These are phyloP conservation scores for Cacoxenus indagator DNA, from an alignment of 2,888 invertebrate genomes.

Conservation along the genomic window DNA sequence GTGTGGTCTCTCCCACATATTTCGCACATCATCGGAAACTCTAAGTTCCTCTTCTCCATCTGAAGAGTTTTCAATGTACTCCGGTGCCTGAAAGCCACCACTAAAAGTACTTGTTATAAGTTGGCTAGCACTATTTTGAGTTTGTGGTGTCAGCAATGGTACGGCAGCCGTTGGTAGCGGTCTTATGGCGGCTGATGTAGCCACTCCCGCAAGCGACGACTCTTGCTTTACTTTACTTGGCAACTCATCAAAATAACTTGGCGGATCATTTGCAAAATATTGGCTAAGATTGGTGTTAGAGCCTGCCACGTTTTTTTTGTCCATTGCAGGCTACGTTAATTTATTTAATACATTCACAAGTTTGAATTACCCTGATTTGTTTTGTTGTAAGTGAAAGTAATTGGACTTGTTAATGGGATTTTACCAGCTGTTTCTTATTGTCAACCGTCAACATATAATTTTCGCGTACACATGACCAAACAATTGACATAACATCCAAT, in stretches of 20 bases:
- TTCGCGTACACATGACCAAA: too few relatives aligned
- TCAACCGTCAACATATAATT: too few relatives aligned
- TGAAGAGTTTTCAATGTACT: constrained; percentile 60
- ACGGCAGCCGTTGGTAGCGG: constrained; percentile 12
- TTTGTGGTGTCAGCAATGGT: background rate
- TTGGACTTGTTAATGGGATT: too few relatives aligned
- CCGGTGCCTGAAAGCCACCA: constrained; percentile 65
- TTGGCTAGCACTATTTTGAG: constrained; percentile 30
- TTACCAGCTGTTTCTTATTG: too few relatives aligned
- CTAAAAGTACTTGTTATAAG: constrained; percentile 59
- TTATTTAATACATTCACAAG: background rate
- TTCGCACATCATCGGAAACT: constrained; percentile 66
- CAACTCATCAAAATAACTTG: constrained; percentile 70
- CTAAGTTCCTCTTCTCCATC: constrained; percentile 61
- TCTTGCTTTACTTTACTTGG: constrained; percentile 5
- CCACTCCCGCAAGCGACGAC: constrained; percentile 47
- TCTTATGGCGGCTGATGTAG: background rate
- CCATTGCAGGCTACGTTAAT: background rate
- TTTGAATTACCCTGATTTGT: too few relatives aligned
- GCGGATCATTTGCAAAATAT: constrained; percentile 70
- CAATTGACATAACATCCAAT: too few relatives aligned
- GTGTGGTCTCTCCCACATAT: constrained; percentile 64
- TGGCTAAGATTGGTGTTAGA: constrained; percentile 58
- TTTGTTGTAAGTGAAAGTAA: too few relatives aligned
- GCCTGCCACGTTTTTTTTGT: background rate